phyloP scores from a whole-genome alignment of 1,140 invertebrate species.

The Chrysoperla carnea region DNA sequence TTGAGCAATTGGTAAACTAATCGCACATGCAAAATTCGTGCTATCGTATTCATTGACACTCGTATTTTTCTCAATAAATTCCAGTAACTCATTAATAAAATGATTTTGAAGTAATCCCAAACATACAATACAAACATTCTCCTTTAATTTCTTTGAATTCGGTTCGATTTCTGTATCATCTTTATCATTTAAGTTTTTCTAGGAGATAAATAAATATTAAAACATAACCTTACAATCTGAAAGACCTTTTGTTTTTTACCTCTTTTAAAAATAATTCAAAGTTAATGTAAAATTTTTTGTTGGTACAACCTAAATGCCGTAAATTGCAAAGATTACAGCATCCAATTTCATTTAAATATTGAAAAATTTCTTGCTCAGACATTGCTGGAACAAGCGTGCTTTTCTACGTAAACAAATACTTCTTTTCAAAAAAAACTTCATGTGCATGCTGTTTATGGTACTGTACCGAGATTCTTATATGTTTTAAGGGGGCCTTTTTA shows the following conservation, averaged over 20 bases:
- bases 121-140: constrained; percentile 34
- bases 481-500: too few species aligned
- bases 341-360: constrained; percentile 21
- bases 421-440: too few species aligned
- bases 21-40: constrained; percentile 19
- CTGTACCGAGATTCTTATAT: too few species aligned
- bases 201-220: constrained; percentile 4
- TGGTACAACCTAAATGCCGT: constrained; percentile 26
- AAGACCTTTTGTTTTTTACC: constrained; percentile 13
- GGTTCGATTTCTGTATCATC: background rate
- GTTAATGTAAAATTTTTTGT: constrained; percentile 23
- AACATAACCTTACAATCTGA: background rate
- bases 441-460: too few species aligned
- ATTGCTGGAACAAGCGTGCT: too few species aligned
- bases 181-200: constrained; percentile 16
- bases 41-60: constrained; percentile 23
- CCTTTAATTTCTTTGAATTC: constrained; percentile 20
- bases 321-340: constrained; percentile 34
- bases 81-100: constrained; percentile 23
- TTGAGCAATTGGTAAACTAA: constrained; percentile 22
- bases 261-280: constrained; percentile 18
- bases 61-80: constrained; percentile 20
- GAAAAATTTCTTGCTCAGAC: constrained; percentile 16
- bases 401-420: too few species aligned
- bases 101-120: constrained; percentile 39